phyloP scores from a whole-genome alignment of 2,888 invertebrate species.

The Nipponacmea schrenckii region DNA sequence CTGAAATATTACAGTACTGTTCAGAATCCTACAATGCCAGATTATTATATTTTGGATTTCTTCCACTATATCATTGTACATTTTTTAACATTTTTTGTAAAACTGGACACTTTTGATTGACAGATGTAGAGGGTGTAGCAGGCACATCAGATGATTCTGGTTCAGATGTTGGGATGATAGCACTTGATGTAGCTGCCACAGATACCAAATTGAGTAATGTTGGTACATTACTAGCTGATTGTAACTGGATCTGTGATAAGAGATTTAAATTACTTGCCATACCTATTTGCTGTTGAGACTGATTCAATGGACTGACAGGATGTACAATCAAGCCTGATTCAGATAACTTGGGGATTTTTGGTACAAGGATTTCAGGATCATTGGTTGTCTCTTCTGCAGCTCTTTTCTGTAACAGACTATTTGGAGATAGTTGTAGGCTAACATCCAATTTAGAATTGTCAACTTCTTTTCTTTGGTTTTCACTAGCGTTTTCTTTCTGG shows the following conservation, averaged over 20 bases:
- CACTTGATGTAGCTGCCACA: too few relatives aligned
- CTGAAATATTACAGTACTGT: too few relatives aligned
- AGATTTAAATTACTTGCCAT: not conserved
- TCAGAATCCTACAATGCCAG: too few relatives aligned
- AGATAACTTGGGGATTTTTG: not conserved
- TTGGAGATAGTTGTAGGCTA: not conserved
- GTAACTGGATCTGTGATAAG: not conserved
- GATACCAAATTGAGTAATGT: too few relatives aligned
- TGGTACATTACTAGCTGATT: too few relatives aligned
- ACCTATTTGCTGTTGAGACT: not conserved
- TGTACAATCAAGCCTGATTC: not conserved
- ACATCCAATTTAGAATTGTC: not conserved
- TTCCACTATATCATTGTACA: not conserved
- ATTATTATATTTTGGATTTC: too few relatives aligned
- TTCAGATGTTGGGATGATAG: too few relatives aligned
- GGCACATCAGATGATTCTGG: too few relatives aligned
- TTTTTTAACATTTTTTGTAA: conserved; percentile 41
- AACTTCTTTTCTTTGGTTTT: not conserved
- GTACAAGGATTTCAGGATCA: not conserved
- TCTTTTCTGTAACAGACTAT: not conserved
- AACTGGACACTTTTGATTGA: conserved; percentile 35
- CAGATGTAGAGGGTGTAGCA: not conserved
- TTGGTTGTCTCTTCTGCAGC: not conserved
- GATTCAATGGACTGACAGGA: not conserved
- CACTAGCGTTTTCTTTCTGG: not conserved